phyloP scores from a whole-genome alignment of 2,888 invertebrate genomes.

The Maniola hyperantus region DNA sequence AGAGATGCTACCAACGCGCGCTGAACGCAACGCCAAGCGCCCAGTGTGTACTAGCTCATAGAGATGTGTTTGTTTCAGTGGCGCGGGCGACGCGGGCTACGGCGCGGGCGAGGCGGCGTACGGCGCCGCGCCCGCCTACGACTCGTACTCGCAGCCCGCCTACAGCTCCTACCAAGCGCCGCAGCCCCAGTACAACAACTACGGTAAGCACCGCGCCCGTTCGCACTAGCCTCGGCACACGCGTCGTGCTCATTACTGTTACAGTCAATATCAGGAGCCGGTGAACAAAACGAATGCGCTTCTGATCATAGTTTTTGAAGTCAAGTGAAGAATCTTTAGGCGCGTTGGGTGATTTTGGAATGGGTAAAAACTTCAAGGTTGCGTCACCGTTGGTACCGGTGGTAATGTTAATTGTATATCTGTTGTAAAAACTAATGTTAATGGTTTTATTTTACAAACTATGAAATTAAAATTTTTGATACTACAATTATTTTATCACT shows the following conservation, averaged over 20 bases:
- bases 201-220: constrained; percentile 57
- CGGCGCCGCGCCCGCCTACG: constrained; percentile 62
- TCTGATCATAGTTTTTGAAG: too few relatives aligned
- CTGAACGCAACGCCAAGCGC: too few relatives aligned
- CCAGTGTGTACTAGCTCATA: neutral
- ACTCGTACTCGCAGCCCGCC: constrained; percentile 67
- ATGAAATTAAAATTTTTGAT: too few relatives aligned
- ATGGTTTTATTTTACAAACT: too few relatives aligned
- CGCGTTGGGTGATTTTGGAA: too few relatives aligned
- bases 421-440: too few relatives aligned
- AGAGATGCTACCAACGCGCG: too few relatives aligned
- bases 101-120: constrained; percentile 67
- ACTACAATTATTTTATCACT: too few relatives aligned
- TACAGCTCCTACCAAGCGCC: constrained; percentile 71
- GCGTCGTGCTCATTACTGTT: neutral
- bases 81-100: constrained; percentile 73
- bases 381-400: too few relatives aligned
- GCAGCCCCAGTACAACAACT: constrained; percentile 66
- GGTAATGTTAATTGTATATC: too few relatives aligned
- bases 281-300: neutral
- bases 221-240: neutral
- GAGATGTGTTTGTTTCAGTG: constrained; percentile 36
- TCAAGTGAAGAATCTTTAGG: too few relatives aligned
- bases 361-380: too few relatives aligned
- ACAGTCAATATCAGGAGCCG: neutral